Evolutionary conservation across 2,888 invertebrate genomes (phyloP), one percentile per base, ranked within the genome.

Genomic region (Meteorus cinctellus): DNA sequence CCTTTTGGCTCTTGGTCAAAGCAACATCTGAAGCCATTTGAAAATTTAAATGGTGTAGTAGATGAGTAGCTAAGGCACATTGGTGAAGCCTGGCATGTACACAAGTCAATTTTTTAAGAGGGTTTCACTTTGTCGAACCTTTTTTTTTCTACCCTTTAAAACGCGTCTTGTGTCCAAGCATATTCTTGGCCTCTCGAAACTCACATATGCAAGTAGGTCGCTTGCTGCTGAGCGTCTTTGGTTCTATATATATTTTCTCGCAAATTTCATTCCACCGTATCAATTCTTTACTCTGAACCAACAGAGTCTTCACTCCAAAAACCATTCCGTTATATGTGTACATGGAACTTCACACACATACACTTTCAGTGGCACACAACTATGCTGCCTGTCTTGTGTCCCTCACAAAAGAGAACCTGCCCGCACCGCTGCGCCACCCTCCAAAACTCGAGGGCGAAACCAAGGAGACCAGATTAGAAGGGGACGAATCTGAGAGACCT

Each of bases 381-480:
- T 45, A 36, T 45, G 16, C 29, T 29, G 65, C 27, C 48, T 71
- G 48, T 67, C 29, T 62, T 63, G 31, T 48, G 48, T 63, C 73
- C 75, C 70, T 66, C 67, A 72, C 41, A 68, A 76, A 63, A 36
- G 41, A 69, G 66, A 70, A 70, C 60, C 74, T 59, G 48, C 63
- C 77, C 77, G 27, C 65, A 24, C 36, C 14, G 70, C 67, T 66
- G 29, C 59, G 16, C 76, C 63, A 60, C 71, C 74, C 68, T 75
- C 8, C 80, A 82, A 82, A 84, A 83, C 83, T 82, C 83, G 85
- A 85, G 87, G 88, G 88, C 84, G 88, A 89, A 88, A 89, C 89
- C 89, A 88, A 88, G 88, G 88, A 87, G 89, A 88, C 89, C 85
- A 85, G 88, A 89, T 89, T 89, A 89, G 87, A 88, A 86, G 85